Evolutionary conservation across 2,797 vertebrate genomes (phyloP).

Genomic region (Molossus molossus): DNA sequence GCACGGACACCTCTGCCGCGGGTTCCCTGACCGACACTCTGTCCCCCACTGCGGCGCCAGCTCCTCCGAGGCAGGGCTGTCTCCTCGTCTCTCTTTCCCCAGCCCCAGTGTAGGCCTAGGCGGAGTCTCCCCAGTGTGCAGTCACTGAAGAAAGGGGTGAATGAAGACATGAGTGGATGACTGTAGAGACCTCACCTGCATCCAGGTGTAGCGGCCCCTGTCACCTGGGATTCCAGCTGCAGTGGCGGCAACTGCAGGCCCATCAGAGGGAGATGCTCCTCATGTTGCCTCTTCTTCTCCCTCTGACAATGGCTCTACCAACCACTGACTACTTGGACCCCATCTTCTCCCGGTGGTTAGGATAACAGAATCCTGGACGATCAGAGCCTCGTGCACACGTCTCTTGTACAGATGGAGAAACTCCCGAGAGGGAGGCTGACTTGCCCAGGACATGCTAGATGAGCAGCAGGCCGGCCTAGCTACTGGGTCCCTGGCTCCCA

Average conservation of each 20-base stretch:
- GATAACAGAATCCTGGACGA: not conserved
- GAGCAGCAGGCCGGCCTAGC: not conserved
- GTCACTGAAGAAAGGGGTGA: not conserved
- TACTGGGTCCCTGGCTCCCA: too few relatives aligned
- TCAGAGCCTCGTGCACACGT: not conserved
- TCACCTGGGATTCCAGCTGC: not conserved
- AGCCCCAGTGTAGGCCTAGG: too few relatives aligned
- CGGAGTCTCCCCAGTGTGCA: rapidly evolving
- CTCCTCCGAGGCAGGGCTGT: not conserved
- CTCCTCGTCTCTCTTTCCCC: not conserved
- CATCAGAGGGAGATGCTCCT: not conserved
- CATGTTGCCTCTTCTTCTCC: not conserved
- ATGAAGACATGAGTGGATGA: not conserved
- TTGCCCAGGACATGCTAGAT: not conserved
- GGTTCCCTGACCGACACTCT: too few relatives aligned
- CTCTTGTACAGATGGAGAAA: not conserved
- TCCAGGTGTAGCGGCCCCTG: not conserved
- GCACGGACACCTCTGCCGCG: not conserved
- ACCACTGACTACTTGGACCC: not conserved
- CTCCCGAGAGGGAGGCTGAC: not conserved
- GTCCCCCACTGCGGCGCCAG: not conserved
- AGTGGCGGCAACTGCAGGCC: not conserved
- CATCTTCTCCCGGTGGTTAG: not conserved
- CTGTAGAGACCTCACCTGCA: not conserved
- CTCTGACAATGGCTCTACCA: not conserved